Conservation (phyloP, 2,113 vertebrate genomes). For the Grammomys dolichurus region DNA sequence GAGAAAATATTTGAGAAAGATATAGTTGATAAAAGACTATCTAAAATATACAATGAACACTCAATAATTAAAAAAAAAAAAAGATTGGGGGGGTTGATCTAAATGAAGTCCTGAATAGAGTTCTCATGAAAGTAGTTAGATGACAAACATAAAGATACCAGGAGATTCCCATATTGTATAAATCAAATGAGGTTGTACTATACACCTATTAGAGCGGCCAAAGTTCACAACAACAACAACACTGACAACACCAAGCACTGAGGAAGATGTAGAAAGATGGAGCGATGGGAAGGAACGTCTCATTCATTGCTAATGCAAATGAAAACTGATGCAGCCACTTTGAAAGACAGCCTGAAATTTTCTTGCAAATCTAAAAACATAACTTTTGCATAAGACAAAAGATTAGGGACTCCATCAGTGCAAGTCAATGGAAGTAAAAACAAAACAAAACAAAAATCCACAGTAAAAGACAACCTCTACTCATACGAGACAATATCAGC, state of each 20-base stretch:
- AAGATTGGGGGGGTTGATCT: neutral
- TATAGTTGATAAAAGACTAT: neutral
- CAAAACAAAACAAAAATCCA: neutral
- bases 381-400: neutral
- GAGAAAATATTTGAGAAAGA: neutral
- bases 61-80: neutral
- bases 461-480: neutral
- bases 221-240: neutral
- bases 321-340: neutral
- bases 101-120: neutral
- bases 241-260: neutral
- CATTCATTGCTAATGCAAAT: neutral
- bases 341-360: neutral
- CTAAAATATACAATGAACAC: neutral
- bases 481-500: neutral
- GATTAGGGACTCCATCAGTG: neutral
- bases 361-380: neutral
- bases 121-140: neutral
- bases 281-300: neutral
- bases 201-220: neutral
- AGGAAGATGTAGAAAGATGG: neutral
- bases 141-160: neutral
- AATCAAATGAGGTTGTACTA: neutral
- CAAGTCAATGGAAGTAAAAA: neutral
- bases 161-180: neutral